A percentile compares a stretch with the other conserved stretches of the same genome.
Conservation (phyloP, 2,113 vertebrate species). For the Lamprotornis superbus region DNA sequence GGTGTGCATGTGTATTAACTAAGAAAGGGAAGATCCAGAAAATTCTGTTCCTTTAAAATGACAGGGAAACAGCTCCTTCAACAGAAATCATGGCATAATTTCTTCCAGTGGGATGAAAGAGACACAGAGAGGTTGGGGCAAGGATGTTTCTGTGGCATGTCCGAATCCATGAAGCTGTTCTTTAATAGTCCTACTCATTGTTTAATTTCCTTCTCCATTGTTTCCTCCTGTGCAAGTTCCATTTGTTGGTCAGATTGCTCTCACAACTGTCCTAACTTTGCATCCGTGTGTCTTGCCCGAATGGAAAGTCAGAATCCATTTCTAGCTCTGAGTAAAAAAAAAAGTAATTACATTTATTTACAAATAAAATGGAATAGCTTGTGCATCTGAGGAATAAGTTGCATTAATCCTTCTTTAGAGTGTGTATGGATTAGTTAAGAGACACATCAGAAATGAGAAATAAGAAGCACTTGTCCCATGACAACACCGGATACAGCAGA, state of each 20-base stretch:
- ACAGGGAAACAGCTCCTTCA: neutral
- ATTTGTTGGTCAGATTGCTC: neutral
- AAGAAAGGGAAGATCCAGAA: conserved; percentile 38
- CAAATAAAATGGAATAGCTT: neutral
- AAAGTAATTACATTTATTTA: neutral
- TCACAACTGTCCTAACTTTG: neutral
- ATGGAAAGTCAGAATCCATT: neutral
- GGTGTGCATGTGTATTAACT: conserved; percentile 26
- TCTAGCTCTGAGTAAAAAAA: neutral
- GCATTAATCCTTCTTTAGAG: neutral
- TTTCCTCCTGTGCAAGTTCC: neutral
- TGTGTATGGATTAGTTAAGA: neutral
- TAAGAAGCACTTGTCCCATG: neutral
- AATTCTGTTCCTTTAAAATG: conserved; percentile 36
- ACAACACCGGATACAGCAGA: fast-evolving
- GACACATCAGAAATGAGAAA: neutral
- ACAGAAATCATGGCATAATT: neutral
- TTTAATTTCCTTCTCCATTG: neutral
- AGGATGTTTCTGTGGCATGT: neutral
- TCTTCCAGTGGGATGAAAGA: neutral
- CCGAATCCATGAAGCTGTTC: neutral
- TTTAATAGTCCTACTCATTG: neutral
- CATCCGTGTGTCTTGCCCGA: fast-evolving
- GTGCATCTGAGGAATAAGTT: neutral
- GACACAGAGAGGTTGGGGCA: neutral